phyloP scores from a whole-genome alignment of 2,113 vertebrate species.

The Nesospiza acunhae region DNA sequence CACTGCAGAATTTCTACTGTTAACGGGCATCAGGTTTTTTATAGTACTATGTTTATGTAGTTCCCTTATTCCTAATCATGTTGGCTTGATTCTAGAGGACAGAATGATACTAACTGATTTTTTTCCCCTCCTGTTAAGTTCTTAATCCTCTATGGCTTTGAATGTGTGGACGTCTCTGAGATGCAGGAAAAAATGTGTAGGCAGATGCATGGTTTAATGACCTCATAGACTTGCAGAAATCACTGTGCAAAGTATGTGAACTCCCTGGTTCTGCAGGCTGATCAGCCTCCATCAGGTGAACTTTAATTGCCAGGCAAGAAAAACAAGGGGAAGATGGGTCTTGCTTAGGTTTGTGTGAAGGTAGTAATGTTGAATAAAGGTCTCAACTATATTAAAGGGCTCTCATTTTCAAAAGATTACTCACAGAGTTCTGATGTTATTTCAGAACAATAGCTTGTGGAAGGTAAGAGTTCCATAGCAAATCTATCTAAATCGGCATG shows the following conservation, averaged over 20 bases:
- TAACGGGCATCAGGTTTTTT: not conserved
- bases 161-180: not conserved
- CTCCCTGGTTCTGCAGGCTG: not conserved
- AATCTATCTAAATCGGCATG: not conserved
- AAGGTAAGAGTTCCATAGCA: not conserved
- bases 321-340: not conserved
- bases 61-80: not conserved
- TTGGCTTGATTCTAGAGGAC: not conserved
- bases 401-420: not conserved
- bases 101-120: not conserved
- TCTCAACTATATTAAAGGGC: not conserved
- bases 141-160: not conserved
- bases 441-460: not conserved
- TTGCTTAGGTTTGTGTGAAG: not conserved
- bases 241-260: not conserved
- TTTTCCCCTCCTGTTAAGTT: rapidly evolving
- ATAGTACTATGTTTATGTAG: not conserved
- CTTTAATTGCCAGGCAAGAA: not conserved
- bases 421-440: not conserved
- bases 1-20: not conserved
- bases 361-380: not conserved
- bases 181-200: not conserved
- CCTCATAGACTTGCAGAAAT: not conserved
- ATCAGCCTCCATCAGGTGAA: not conserved
- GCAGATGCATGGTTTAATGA: not conserved